phyloP scores from a whole-genome alignment of 2,888 invertebrate species.

The Orchesella flavescens region DNA sequence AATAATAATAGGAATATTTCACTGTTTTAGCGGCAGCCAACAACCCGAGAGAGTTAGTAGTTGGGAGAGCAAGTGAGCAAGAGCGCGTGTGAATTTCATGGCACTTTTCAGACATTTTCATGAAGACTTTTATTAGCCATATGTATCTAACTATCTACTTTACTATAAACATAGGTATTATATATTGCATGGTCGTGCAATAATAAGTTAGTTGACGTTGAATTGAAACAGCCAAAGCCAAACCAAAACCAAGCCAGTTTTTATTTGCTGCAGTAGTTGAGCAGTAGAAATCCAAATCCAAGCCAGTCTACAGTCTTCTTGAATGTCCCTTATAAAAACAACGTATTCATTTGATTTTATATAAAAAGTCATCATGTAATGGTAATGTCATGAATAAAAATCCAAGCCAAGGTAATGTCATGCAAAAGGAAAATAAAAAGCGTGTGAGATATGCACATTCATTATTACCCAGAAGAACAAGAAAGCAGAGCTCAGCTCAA shows the following conservation, averaged over 20 bases:
- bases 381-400: slow-evolving; percentile 20
- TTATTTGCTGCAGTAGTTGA: too few species aligned
- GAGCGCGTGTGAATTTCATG: slow-evolving; percentile 58
- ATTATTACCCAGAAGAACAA: neutral
- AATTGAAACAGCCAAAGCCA: neutral
- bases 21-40: slow-evolving; percentile 30
- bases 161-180: neutral
- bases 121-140: slow-evolving; percentile 36
- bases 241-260: neutral
- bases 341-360: neutral
- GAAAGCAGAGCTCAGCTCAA: too few species aligned
- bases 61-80: slow-evolving; percentile 5
- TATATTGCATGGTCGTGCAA: slow-evolving; percentile 11
- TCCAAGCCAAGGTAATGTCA: slow-evolving; percentile 39
- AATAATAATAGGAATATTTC: neutral
- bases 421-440: neutral
- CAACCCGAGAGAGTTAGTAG: slow-evolving; percentile 13
- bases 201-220: neutral
- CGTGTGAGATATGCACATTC: neutral
- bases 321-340: neutral
- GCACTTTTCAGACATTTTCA: slow-evolving; percentile 43
- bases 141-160: neutral
- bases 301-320: too few species aligned
- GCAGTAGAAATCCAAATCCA: too few species aligned
- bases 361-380: slow-evolving; percentile 17